Evolutionary conservation across 2,888 invertebrate genomes (phyloP).

Genomic region (Pristionchus fissidentatus): DNA sequence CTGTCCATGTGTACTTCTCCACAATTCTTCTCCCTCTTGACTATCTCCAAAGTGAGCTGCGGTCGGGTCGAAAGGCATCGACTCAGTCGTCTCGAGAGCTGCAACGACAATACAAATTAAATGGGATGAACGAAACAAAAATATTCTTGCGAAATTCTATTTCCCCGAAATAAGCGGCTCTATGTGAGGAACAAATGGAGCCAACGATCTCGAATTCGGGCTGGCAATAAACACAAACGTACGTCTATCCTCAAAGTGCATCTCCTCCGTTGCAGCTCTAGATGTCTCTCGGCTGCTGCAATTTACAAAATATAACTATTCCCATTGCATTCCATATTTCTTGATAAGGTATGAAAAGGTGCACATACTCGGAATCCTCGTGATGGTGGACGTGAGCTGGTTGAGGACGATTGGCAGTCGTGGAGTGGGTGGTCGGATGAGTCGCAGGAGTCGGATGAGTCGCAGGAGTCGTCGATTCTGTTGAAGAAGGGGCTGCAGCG

Average conservation of each 20-base stretch:
- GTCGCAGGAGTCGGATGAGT: no score
- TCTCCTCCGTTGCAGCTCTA: background rate
- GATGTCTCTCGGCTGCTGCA: background rate
- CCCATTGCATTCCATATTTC: no score
- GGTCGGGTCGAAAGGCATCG: conserved; percentile 26
- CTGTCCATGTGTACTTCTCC: background rate
- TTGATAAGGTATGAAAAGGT: no score
- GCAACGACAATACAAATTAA: no score
- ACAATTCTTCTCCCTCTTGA: background rate
- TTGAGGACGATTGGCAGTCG: conserved; percentile 17
- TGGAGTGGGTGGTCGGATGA: background rate
- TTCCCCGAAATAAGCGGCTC: no score
- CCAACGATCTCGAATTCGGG: no score
- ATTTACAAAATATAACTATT: background rate
- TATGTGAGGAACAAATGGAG: no score
- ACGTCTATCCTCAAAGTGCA: conserved; percentile 19
- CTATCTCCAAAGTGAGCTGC: conserved; percentile 37
- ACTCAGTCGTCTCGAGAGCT: conserved; percentile 19
- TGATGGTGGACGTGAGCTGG: background rate
- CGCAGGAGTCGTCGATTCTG: background rate
- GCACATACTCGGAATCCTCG: no score
- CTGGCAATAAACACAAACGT: no score
- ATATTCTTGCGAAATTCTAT: no score
- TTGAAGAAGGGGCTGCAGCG: background rate
- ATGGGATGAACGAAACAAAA: no score